phyloP scores from a whole-genome alignment of 2,797 vertebrate genomes.

The Tragelaphus eurycerus region DNA sequence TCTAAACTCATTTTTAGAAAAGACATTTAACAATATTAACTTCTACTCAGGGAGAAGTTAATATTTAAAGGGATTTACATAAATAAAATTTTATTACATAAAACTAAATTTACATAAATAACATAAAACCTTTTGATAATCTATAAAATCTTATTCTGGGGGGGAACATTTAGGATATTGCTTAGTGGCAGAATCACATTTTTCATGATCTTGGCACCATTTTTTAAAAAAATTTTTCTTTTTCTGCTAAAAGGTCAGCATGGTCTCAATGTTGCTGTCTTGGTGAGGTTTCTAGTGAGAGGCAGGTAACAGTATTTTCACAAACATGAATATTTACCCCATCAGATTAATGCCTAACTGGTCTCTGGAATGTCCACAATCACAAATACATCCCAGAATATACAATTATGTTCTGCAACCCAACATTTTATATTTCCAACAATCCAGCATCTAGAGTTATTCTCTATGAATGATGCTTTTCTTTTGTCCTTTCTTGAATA shows the following conservation, averaged over 20 bases:
- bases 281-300: not conserved
- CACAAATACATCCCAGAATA: not conserved
- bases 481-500: not conserved
- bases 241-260: not conserved
- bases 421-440: not conserved
- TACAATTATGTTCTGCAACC: not conserved
- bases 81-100: not conserved
- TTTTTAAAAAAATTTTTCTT: not conserved
- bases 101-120: not conserved
- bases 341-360: not conserved
- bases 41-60: conserved; percentile 71
- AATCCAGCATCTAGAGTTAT: not conserved
- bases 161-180: conserved; percentile 30
- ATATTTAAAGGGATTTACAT: conserved; percentile 24
- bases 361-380: not conserved
- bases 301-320: not conserved
- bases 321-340: not conserved
- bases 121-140: conserved; percentile 64
- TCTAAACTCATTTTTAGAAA: conserved; percentile 25
- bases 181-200: not conserved
- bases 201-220: not conserved
- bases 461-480: not conserved
- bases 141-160: conserved; percentile 71
- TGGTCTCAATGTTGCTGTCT: not conserved
- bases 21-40: not conserved